These are phyloP conservation scores for Mormyrus lacerda DNA, from an alignment of 2,113 vertebrate genomes.

Conservation along the genomic window DNA sequence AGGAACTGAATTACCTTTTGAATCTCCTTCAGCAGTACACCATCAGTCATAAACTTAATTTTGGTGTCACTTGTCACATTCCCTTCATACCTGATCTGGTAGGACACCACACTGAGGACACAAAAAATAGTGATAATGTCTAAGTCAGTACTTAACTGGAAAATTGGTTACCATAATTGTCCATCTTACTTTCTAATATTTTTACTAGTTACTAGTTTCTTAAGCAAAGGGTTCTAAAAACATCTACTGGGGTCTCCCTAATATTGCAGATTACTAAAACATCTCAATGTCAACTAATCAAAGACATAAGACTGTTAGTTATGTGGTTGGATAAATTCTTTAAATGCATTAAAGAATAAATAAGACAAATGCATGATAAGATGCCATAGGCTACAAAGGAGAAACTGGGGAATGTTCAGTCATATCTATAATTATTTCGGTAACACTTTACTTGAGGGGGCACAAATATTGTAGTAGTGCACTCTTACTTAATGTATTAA, in stretches of 20 bases:
- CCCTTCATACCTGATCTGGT: conserved; percentile 92
- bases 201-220: background rate
- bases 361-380: background rate
- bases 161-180: background rate
- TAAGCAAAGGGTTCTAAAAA: background rate
- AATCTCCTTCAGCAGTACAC: conserved; percentile 88
- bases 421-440: background rate
- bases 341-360: background rate
- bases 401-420: background rate
- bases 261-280: background rate
- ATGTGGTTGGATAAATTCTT: background rate
- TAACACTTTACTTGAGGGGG: too few species aligned
- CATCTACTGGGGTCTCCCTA: background rate
- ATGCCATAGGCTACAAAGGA: background rate
- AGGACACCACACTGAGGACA: conserved; percentile 75
- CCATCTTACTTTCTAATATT: background rate
- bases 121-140: conserved; percentile 17
- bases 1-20: conserved; percentile 71
- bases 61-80: conserved; percentile 80
- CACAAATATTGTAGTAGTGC: too few species aligned
- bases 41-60: conserved; percentile 97
- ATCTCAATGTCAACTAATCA: background rate
- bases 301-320: background rate
- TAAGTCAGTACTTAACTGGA: background rate
- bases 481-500: too few species aligned